These are phyloP conservation scores for Xenops minutus DNA, from an alignment of 2,797 vertebrate genomes.

Conservation along the genomic window DNA sequence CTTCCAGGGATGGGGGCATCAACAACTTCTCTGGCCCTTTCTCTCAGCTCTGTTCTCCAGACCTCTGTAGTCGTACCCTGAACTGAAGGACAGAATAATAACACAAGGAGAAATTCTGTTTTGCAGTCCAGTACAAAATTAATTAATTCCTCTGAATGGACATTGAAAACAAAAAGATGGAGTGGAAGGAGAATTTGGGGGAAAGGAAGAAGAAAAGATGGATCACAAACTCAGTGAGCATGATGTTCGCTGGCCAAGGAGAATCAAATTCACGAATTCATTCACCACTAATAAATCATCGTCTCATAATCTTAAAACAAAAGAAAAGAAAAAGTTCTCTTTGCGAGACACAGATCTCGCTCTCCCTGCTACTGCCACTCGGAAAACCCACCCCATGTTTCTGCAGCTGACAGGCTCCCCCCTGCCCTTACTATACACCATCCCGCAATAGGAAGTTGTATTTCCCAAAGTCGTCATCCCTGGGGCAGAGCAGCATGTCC, in stretches of 20 bases:
- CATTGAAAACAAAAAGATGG: neutral
- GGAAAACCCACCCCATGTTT: neutral
- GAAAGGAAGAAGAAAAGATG: neutral
- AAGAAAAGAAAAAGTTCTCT: constrained; percentile 43
- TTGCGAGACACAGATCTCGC: constrained; percentile 4
- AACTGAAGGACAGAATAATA: neutral
- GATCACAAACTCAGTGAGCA: constrained; percentile 27
- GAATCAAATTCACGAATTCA: constrained; percentile 54
- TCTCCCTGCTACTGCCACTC: constrained; percentile 27
- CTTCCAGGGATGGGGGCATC: neutral
- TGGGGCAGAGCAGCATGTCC: constrained; percentile 89
- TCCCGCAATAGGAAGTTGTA: constrained; percentile 92
- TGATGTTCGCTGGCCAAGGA: constrained; percentile 20
- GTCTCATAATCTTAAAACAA: constrained; percentile 51
- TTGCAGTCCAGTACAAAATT: neutral
- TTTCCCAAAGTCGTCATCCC: constrained; percentile 91
- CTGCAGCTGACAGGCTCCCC: neutral
- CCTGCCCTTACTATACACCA: constrained; percentile 42
- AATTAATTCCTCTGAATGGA: neutral
- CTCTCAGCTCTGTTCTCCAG: neutral
- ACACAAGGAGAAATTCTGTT: neutral
- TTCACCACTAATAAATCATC: constrained; percentile 61
- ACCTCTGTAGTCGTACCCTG: neutral
- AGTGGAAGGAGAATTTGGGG: neutral
- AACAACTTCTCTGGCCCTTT: neutral